Evolutionary conservation across 2,113 vertebrate genomes (phyloP).

Genomic region (Neodon shergylaensis): DNA sequence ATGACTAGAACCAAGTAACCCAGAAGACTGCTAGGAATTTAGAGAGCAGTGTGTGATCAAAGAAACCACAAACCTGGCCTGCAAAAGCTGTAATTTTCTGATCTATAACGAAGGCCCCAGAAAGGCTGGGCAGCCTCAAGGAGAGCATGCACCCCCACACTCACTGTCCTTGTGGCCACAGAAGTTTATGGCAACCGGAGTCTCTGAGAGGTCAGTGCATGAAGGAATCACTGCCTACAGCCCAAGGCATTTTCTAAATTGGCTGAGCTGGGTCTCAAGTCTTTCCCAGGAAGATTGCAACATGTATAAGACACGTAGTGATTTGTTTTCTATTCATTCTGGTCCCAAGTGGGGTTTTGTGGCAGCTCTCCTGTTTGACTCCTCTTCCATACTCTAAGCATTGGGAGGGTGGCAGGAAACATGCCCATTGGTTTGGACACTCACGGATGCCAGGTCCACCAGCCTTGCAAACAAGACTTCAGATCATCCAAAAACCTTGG

Average conservation of each 20-base stretch:
- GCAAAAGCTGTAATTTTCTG: slow-evolving; percentile 65
- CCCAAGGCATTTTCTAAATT: neutral
- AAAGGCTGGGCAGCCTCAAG: slow-evolving; percentile 36
- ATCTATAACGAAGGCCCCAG: slow-evolving; percentile 30
- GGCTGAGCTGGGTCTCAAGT: neutral
- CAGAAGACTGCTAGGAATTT: slow-evolving; percentile 66
- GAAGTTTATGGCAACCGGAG: slow-evolving; percentile 25
- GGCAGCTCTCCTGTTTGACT: neutral
- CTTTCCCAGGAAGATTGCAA: slow-evolving; percentile 33
- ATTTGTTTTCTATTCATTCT: neutral
- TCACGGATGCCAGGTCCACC: neutral
- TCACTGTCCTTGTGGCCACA: slow-evolving; percentile 39
- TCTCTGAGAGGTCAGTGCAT: slow-evolving; percentile 60
- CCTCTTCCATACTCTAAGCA: neutral
- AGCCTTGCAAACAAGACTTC: neutral
- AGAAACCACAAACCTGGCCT: slow-evolving; percentile 69
- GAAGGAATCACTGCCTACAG: neutral
- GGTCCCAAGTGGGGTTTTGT: neutral
- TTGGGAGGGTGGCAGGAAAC: neutral
- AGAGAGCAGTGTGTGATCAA: slow-evolving; percentile 64
- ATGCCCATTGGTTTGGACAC: neutral
- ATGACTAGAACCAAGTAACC: slow-evolving; percentile 47
- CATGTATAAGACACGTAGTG: neutral
- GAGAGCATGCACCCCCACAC: slow-evolving; percentile 20
- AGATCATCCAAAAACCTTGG: neutral